A percentile compares a stretch with the other conserved stretches of the same genome.
phyloP scores from a whole-genome alignment of 1,140 invertebrate genomes.

The Mesaphorura yosii region DNA sequence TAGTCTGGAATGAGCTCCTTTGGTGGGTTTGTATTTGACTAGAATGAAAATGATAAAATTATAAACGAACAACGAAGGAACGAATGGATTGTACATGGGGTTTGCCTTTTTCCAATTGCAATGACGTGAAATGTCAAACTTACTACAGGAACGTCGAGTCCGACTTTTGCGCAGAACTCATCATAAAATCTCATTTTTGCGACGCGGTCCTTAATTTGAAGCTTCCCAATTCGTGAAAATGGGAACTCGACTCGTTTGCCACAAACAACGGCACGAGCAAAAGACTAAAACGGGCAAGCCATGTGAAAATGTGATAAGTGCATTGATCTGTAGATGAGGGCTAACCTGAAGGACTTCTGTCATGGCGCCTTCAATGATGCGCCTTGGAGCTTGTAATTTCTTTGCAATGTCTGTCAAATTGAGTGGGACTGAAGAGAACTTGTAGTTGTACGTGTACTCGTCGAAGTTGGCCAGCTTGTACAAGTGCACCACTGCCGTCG shows the following conservation, averaged over 20 bases:
- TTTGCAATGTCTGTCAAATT: constrained; percentile 9
- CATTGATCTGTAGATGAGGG: not conserved
- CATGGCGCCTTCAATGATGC: constrained; percentile 12
- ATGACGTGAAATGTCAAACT: not conserved
- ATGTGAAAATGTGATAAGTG: not conserved
- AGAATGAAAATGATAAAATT: not conserved
- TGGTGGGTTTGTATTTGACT: not conserved
- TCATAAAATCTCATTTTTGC: constrained; percentile 13
- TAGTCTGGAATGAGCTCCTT: not conserved
- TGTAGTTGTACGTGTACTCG: not conserved
- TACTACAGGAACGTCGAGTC: not conserved
- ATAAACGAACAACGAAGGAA: not conserved
- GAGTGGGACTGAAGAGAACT: not conserved
- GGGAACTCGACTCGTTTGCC: constrained; percentile 15
- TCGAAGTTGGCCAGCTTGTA: constrained; percentile 2
- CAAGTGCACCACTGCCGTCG: not conserved
- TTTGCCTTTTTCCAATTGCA: not conserved
- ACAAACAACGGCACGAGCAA: constrained; percentile 12
- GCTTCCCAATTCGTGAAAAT: constrained; percentile 16
- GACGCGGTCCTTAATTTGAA: not conserved
- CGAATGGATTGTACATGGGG: not conserved
- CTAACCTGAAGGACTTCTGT: constrained; percentile 13
- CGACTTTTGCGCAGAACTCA: constrained; percentile 1
- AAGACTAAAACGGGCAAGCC: constrained; percentile 5
- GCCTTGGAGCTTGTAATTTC: not conserved